Evolutionary conservation across 2,113 vertebrate genomes (phyloP).

Genomic region (Myrmecophaga tridactyla): DNA sequence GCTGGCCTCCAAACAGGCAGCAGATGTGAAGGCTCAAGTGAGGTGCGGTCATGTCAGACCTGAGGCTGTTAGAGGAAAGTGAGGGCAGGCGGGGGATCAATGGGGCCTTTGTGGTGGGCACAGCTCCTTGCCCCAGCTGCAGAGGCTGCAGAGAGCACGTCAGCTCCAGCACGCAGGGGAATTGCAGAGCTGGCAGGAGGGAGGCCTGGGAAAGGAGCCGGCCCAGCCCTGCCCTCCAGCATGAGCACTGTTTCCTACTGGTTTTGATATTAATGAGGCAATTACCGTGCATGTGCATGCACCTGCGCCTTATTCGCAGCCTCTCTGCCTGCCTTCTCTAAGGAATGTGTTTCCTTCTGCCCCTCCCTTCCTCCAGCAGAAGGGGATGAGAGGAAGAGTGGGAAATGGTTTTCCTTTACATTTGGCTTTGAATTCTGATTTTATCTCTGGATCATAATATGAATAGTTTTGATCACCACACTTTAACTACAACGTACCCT

Average conservation of each 20-base stretch:
- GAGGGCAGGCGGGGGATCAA: background rate
- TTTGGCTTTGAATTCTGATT: background rate
- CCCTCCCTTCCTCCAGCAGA: background rate
- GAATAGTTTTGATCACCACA: background rate
- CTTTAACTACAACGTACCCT: background rate
- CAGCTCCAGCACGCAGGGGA: background rate
- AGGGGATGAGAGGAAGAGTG: background rate
- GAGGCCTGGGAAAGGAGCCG: background rate
- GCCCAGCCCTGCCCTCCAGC: background rate
- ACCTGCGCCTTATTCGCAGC: conserved; percentile 1
- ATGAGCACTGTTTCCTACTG: background rate
- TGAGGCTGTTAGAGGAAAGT: background rate
- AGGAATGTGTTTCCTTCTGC: background rate
- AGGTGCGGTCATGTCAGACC: background rate
- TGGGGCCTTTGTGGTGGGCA: fast-evolving
- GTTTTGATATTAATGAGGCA: background rate
- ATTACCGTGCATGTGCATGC: background rate
- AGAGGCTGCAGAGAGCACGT: background rate
- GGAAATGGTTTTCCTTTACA: background rate
- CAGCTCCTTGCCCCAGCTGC: background rate
- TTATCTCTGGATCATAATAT: background rate
- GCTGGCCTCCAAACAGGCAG: background rate
- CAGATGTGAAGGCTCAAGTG: background rate
- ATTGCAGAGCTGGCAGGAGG: background rate
- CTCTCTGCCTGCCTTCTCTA: background rate